These are phyloP conservation scores for Athene noctua DNA, from an alignment of 2,113 vertebrate genomes.

Conservation along the genomic window DNA sequence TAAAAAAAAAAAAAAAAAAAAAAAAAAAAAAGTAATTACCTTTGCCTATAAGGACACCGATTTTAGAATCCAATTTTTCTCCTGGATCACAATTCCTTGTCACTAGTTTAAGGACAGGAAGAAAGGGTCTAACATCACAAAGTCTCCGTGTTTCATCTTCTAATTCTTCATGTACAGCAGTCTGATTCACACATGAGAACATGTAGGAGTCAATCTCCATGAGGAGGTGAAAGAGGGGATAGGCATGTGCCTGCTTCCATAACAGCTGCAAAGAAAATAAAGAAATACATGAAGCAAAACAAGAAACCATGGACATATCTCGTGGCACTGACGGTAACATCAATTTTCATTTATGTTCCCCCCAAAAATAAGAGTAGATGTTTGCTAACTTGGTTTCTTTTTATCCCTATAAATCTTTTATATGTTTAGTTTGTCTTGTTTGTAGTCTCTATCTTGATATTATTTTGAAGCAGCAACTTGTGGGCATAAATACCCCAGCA, in stretches of 20 bases:
- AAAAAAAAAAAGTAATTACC: constrained; percentile 72
- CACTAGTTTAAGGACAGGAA: constrained; percentile 92
- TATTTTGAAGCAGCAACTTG: background rate
- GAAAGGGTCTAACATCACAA: constrained; percentile 93
- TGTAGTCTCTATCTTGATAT: background rate
- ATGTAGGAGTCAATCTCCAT: constrained; percentile 95
- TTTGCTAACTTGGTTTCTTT: background rate
- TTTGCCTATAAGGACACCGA: constrained; percentile 96
- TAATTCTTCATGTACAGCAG: constrained; percentile 93
- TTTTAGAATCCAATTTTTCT: constrained; percentile 95
- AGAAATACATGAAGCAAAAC: background rate
- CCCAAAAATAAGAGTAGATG: background rate
- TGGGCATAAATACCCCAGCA: background rate
- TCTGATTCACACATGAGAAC: constrained; percentile 97
- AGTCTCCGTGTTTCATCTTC: constrained; percentile 93
- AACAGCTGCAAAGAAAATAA: constrained; percentile 79
- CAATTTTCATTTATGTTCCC: background rate
- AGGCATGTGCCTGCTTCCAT: constrained; percentile 93
- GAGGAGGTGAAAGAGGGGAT: constrained; percentile 90
- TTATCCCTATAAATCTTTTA: background rate
- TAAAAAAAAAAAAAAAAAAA: too few species aligned
- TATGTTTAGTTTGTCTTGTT: background rate
- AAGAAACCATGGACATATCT: background rate
- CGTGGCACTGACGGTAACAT: background rate
- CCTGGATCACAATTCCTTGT: constrained; percentile 90